Evolutionary conservation across 2,888 invertebrate species (phyloP), one percentile per base, ranked within the genome.

Genomic region (Bellardia bayeri): DNA sequence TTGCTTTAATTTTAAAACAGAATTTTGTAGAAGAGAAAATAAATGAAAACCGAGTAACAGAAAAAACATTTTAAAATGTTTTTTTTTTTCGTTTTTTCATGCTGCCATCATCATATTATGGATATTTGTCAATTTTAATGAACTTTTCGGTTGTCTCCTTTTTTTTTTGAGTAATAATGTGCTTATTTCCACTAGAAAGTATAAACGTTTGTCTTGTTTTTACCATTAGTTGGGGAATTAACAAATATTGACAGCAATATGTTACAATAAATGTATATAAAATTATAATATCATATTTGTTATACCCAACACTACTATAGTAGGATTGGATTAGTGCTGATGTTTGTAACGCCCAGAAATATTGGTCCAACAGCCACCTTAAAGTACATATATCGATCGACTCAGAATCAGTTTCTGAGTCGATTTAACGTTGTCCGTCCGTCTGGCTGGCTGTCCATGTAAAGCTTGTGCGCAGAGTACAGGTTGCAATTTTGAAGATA

Each of bases 41-140:
- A 51, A 69, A 69, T 69, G n/a, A n/a, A 40, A 42, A 8, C 23
- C 33, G 14, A 14, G 49, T 11, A 63, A 37, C 0, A 5, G 30
- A 37, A 58, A 45, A 0, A n/a, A 1, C 30, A 42, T n/a, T 33
- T 11, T 51, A n/a, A 40, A 37, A 49, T 37, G 30, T 63, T 23
- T 63, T 61, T 51, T n/a, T 14, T 11, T 75, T 6, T 37, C 14
- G 9, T 14, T 23, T 51, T 13, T 40, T 42, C 16, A 13, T 40
- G 8, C 42, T 13, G 2, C 30, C 33, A 14, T 42, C 16, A 3
- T 40, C 45, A 14, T 54, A 54, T 72, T 66, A 37, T 33, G 37
- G 16, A 66, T 66, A 66, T 66, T 74, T 82, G 74, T 74, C 74
- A 82, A 66, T 82, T 37, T 45, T 74, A 64, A 74, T 74, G 45